Base-by-base conservation (phyloP, 2,888 invertebrate species). In the Criorhina ranunculi region DNA sequence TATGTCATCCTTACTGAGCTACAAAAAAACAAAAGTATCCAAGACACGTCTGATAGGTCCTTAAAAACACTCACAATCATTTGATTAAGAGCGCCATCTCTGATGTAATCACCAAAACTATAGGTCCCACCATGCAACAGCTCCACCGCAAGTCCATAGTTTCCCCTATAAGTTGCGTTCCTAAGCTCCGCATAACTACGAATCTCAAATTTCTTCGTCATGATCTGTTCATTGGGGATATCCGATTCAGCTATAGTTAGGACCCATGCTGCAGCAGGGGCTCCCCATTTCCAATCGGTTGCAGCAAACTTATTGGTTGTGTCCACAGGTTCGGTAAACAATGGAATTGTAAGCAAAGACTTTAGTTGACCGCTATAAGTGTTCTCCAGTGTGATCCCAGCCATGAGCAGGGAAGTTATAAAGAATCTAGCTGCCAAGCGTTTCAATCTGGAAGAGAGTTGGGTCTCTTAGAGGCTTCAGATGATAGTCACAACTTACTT, bases 341-440 rank as follows among this genome's bases (percentile, higher is more conserved):
- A 75, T 0, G 91, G 91, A 24, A 90, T 88, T 0, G 91, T 91
- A 1, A 91, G 86, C 62, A 91, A 55, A 0, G 91, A 91, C 86
- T 91, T 91, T 0, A 91, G 69, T 57, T 90, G 90, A 0, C 91
- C 91, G 72, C 91, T 91, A 81, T 91, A 91, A 6, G 89, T 90
- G 70, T 91, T 90, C 83, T 91, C 91, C 86, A 91, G 70, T 0
- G 91, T 91, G 1, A 91, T 89, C 0, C 90, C 90, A 5, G 91
- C 90, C 60, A 90, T 87, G 0, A 91, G 82, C 9, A 91, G 72
- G 0, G 89, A 88, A 9, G 89, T 88, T 59, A 91, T 37, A 83
- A 90, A 90, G 9, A 91, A 88, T 0, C 91, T 89, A 0, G 88
- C 86, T 0, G 90, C 89, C 53, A 88, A 89, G 1, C 88, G 87